phyloP scores from a whole-genome alignment of 2,113 vertebrate species.

The Acanthisitta chloris region DNA sequence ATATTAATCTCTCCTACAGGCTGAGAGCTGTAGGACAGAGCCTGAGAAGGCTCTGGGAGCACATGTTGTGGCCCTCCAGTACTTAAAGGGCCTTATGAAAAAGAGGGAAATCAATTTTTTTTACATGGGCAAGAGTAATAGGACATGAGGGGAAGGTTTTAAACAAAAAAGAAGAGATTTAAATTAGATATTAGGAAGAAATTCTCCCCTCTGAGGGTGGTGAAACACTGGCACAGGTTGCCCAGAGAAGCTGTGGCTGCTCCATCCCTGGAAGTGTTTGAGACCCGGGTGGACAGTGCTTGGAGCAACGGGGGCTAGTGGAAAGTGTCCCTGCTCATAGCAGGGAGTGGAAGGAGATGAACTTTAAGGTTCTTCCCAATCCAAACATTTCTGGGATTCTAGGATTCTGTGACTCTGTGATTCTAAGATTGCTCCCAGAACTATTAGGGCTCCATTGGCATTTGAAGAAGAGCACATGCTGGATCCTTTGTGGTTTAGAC shows the following conservation, averaged over 20 bases:
- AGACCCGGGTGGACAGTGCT: fast-evolving
- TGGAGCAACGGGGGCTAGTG: fast-evolving
- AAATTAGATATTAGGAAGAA: background rate
- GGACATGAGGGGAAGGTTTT: background rate
- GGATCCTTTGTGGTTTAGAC: background rate
- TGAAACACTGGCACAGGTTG: fast-evolving
- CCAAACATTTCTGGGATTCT: background rate
- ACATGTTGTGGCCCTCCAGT: too few relatives aligned
- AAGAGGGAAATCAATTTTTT: background rate
- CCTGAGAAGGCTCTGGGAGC: too few relatives aligned
- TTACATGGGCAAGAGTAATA: background rate
- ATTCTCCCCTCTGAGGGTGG: background rate
- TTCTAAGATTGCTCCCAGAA: background rate
- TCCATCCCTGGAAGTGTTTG: background rate
- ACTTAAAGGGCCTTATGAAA: background rate
- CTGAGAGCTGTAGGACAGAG: too few relatives aligned
- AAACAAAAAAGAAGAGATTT: background rate
- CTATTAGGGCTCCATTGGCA: background rate
- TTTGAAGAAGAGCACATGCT: fast-evolving
- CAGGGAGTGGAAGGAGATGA: background rate
- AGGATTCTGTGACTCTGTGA: background rate
- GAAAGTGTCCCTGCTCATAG: background rate
- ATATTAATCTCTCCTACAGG: background rate
- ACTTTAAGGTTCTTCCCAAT: background rate
- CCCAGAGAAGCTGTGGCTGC: background rate